Evolutionary conservation across 2,113 vertebrate species (phyloP), one percentile per base, ranked within the genome.

Genomic region (Hiodon alosoides): DNA sequence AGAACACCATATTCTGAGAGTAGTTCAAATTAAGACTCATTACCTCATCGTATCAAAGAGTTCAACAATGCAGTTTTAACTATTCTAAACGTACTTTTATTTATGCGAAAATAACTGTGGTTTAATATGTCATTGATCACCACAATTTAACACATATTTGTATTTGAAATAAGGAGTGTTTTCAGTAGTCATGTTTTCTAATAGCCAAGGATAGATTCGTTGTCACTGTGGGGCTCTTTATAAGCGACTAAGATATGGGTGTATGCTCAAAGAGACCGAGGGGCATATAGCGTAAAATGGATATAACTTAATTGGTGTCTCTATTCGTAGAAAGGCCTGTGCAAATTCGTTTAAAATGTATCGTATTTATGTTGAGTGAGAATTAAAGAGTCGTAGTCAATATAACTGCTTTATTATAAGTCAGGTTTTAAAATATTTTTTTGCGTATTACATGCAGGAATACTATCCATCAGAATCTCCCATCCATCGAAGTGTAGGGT

Each of bases 1-100:
- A 88, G 79, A 88, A 89, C 91, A 83, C 85, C 93, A 76, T 69
- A 75, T 68, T 81, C 80, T 65, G 10, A 74, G 73, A 46, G 53
- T 65, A 64, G 62, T 48, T 67, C 31, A 67, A 74, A 67, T 67
- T 67, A 67, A 13, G 53, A 31, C 5, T 53, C 73, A 67, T 74
- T 67, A 67, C 48, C 73, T 47, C 52, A 13, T 47, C 70, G 70
- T 47, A 59, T 59, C 57, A 71, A 58, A 47, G 13, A 13, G 64
- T 47, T 59, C 64, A 75, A 31, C 54, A 57, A 46, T 11, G 46
- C 64, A 58, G 31, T 31, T 31, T 31, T 31, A 31, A 31, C 31
- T 31, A 31, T 31, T 31, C 31, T 31, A 1, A 31, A 31, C 67
- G 14, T 53, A 53, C 64, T 17, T 48, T 66, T 47, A n/a, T 46